Evolutionary conservation across 1,140 invertebrate species (phyloP).

Genomic region (Penaeus chinensis): DNA sequence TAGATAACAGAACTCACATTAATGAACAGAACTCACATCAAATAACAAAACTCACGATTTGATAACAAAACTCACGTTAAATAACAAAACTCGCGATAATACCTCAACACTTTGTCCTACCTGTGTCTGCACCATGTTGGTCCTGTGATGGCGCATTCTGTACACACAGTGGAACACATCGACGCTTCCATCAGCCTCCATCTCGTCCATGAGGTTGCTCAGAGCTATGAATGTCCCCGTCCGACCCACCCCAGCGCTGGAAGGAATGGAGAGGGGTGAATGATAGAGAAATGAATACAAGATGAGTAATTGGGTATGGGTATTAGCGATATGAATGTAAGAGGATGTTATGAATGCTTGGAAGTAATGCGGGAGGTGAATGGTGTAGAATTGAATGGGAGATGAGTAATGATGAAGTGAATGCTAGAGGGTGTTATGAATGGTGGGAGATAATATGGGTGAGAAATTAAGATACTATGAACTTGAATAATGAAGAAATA

Average conservation of each 20-base stretch:
- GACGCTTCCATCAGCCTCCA: constrained; percentile 11
- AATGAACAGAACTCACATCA: too few species aligned
- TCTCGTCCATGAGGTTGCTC: constrained; percentile 47
- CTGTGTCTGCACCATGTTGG: constrained; percentile 55
- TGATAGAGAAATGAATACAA: background rate
- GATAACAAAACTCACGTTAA: too few species aligned
- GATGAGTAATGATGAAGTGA: too few species aligned
- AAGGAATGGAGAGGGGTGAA: background rate
- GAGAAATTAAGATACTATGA: too few species aligned
- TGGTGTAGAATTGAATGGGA: too few species aligned
- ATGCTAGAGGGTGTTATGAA: too few species aligned
- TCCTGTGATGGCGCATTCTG: constrained; percentile 39
- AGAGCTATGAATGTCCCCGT: constrained; percentile 49
- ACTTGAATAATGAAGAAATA: too few species aligned
- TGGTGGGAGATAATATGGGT: too few species aligned
- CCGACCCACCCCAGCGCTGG: constrained; percentile 47
- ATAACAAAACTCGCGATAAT: too few species aligned
- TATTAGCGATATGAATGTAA: background rate
- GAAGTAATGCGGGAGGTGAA: background rate
- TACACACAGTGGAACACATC: constrained; percentile 50
- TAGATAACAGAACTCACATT: too few species aligned
- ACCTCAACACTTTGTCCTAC: background rate
- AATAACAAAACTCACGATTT: too few species aligned
- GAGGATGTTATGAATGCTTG: background rate
- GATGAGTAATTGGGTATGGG: background rate